A percentile compares a stretch with the other conserved stretches of the same genome.
Evolutionary conservation across 2,797 vertebrate species (phyloP).

Genomic region (Urosaurus nigricauda): DNA sequence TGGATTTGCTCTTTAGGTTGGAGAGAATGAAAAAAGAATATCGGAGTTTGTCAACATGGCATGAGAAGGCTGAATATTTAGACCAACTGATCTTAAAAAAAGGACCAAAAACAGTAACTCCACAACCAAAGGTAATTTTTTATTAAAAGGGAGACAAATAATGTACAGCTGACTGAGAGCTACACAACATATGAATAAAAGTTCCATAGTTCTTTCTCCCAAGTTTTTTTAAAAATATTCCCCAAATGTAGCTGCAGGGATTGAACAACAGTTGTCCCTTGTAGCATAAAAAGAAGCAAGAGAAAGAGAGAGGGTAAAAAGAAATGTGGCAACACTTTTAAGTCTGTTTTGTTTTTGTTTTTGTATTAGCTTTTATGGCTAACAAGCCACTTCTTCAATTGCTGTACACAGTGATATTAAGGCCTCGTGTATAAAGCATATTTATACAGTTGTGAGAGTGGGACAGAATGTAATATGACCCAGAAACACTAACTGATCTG

Average conservation of each 20-base stretch:
- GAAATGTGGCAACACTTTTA: too few species aligned
- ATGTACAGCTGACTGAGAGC: neutral
- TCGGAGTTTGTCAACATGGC: conserved; percentile 69
- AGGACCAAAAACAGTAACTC: neutral
- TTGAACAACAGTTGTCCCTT: neutral
- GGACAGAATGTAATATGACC: too few species aligned
- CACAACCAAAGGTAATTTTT: conserved; percentile 53
- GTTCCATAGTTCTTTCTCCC: neutral
- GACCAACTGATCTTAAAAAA: conserved; percentile 56
- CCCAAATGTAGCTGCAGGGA: neutral
- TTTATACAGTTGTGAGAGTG: too few species aligned
- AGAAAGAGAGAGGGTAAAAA: too few species aligned
- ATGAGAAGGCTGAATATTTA: conserved; percentile 70
- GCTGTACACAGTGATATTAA: too few species aligned
- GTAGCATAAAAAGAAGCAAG: too few species aligned
- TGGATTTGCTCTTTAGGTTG: conserved; percentile 62
- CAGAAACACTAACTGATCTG: too few species aligned
- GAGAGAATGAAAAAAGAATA: conserved; percentile 75
- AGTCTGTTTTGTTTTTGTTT: too few species aligned
- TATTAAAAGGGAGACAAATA: neutral
- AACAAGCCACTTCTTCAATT: too few species aligned
- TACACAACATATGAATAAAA: neutral
- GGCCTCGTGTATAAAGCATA: too few species aligned
- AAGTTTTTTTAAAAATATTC: neutral
- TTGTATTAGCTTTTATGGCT: too few species aligned